phyloP scores from a whole-genome alignment of 1,140 invertebrate genomes.

The Drosophila nannoptera region DNA sequence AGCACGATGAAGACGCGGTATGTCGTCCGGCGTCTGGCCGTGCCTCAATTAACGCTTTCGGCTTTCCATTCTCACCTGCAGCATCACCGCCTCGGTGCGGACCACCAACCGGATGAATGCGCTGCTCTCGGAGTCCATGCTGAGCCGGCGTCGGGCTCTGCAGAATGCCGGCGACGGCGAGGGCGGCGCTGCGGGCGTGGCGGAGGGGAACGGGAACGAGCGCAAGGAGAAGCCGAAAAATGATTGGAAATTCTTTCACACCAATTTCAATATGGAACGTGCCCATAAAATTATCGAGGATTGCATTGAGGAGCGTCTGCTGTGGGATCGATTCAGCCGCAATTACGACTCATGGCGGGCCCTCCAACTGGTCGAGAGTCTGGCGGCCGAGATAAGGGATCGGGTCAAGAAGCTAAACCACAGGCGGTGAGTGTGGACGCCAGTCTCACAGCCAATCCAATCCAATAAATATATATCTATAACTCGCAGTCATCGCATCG shows the following conservation, averaged over 20 bases:
- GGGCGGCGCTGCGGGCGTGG: conserved; percentile 4
- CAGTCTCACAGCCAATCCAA: conserved; percentile 3
- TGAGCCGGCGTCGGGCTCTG: conserved; percentile 56
- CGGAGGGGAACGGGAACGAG: conserved; percentile 25
- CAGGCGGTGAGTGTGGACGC: conserved; percentile 53
- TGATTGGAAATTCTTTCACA: conserved; percentile 76
- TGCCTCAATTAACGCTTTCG: neutral
- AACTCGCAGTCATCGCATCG: conserved; percentile 65
- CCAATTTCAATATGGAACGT: conserved; percentile 78
- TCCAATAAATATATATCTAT: conserved; percentile 2
- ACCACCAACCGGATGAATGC: conserved; percentile 79
- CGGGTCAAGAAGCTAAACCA: conserved; percentile 75
- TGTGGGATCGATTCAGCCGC: conserved; percentile 77
- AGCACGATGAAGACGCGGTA: conserved; percentile 71
- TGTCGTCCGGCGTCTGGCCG: neutral
- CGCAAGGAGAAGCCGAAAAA: conserved; percentile 68
- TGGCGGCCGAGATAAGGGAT: conserved; percentile 72
- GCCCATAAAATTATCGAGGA: conserved; percentile 72
- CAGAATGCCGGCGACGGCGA: conserved; percentile 43
- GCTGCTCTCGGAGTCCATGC: conserved; percentile 73
- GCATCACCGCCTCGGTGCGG: conserved; percentile 76
- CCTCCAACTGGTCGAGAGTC: conserved; percentile 63
- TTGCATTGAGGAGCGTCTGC: conserved; percentile 74
- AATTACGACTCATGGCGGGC: conserved; percentile 77
- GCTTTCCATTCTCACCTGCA: conserved; percentile 39